Evolutionary conservation across 2,113 vertebrate genomes (phyloP), one percentile per base, ranked within the genome.

Genomic region (Gasterosteus aculeatus): DNA sequence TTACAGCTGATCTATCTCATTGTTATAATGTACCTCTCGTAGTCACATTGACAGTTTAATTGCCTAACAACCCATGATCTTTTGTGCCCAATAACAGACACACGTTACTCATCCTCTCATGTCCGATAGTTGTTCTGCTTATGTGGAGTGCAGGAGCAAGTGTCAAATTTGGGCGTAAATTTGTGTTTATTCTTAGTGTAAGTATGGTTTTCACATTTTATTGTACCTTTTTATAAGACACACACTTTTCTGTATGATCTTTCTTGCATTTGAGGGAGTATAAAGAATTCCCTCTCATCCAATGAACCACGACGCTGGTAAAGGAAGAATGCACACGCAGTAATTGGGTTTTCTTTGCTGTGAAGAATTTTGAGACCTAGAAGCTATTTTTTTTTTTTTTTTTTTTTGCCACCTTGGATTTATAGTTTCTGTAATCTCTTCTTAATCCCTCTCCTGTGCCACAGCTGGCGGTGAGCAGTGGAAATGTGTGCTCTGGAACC

Each of bases 371-470:
- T 62, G 49, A 85, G 64, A 78, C 41, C 47, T 58, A 70, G 64
- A 76, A 81, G 75, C 56, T 15, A 14, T 19, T 59, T 44, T 69
- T 42, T 75, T 60, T 33, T 69, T 41, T 65, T 38, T 69, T 67
- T 29, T 68, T 72, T 74, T 80, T 72, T 75, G 56, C 72, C 78
- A 86, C 81, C 61, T 62, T 74, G 41, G 35, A 73, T 76, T 78
- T 83, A 86, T 89, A 80, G 80, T 83, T 90, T 91, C 78, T 92
- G 80, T 91, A 87, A 89, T 91, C 78, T 84, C 73, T 76, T 81
- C 59, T 60, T 90, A 89, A 86, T 85, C 81, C 82, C 14, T 38
- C 58, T 59, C 60, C 83, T 54, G 53, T 72, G 80, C 87, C 83
- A 77, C 64, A 83, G 47, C 77, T 88, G 87, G 87, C 78, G 85